Base-by-base conservation (phyloP, 2,797 vertebrate genomes). In the Steatocranus sp. region DNA sequence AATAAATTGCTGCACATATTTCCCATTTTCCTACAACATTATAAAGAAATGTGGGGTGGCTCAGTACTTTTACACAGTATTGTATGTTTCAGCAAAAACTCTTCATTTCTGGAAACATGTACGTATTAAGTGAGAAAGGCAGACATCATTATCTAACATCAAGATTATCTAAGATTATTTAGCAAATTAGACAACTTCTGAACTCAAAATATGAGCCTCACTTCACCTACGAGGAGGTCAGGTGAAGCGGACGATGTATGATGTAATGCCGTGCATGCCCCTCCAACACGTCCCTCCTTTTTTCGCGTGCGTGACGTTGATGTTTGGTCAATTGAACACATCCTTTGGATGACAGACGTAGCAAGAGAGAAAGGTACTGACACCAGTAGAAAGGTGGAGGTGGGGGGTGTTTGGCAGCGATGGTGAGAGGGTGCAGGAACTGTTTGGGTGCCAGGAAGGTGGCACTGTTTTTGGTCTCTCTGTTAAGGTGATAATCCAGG, bases 401-500 rank as follows among this genome's bases (percentile, higher is more conserved):
- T 23, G 36, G 54, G 25, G 46, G 84, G 41, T 73, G n/a, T 20
- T 70, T 83, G 77, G 86, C 83, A 81, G 78, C 46, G 3, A n/a
- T 20, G 66, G 82, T 80, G 76, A 56, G 18, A 85, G 23, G 76
- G 73, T 80, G 53, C 81, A 32, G 46, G 25, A 73, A 66, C 11
- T 18, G 54, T 27, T 75, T 61, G 78, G 75, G 75, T 73, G 79
- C 58, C 83, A 54, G 79, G 50, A 89, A 92, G 78, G 93, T 88
- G 54, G 76, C 63, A 3, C 83, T 83, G 84, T 41, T 84, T 84
- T 87, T 76, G 70, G 83, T 74, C 78, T 83, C 84, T 76, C 79
- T 90, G 83, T 90, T 78, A 88, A 51, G 76, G 80, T 80, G 78
- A 86, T 87, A 88, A 78, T 76, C 73, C 73, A 75, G 76, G 83